Percentiles rank a stretch among this genome's conserved stretches.
Conservation (phyloP, 2,888 invertebrate genomes). For the Neoitamus cyanurus region DNA sequence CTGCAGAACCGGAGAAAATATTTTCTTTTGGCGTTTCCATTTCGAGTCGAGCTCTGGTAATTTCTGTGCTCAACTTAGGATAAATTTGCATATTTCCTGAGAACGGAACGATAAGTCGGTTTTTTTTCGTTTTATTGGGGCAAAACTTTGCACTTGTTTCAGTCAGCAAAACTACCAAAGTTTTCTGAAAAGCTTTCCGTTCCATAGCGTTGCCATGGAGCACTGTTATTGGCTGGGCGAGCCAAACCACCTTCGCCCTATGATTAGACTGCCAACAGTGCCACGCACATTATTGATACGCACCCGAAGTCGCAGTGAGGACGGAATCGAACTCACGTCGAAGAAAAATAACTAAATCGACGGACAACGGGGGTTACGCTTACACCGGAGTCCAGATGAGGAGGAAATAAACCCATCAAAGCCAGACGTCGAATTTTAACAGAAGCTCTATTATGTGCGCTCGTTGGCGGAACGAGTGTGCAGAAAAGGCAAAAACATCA, state of each 20-base stretch:
- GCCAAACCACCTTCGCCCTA: not conserved
- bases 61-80: not conserved
- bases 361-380: not conserved
- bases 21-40: not conserved
- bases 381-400: not conserved
- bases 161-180: not conserved
- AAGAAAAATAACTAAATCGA: not conserved
- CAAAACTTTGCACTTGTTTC: not conserved
- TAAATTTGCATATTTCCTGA: not conserved
- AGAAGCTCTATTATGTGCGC: not conserved
- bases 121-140: not conserved
- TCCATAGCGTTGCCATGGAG: not conserved
- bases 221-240: not conserved
- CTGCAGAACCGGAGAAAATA: not conserved
- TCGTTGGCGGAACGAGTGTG: not conserved
- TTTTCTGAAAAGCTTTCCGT: not conserved
- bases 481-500: constrained; percentile 29
- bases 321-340: not conserved
- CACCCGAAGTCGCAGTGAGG: not conserved
- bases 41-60: not conserved
- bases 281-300: not conserved
- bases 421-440: constrained; percentile 20
- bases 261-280: not conserved
- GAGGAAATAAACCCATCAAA: constrained; percentile 5
- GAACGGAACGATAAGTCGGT: not conserved